phyloP scores from a whole-genome alignment of 2,113 vertebrate species.

The Erythrolamprus reginae region DNA sequence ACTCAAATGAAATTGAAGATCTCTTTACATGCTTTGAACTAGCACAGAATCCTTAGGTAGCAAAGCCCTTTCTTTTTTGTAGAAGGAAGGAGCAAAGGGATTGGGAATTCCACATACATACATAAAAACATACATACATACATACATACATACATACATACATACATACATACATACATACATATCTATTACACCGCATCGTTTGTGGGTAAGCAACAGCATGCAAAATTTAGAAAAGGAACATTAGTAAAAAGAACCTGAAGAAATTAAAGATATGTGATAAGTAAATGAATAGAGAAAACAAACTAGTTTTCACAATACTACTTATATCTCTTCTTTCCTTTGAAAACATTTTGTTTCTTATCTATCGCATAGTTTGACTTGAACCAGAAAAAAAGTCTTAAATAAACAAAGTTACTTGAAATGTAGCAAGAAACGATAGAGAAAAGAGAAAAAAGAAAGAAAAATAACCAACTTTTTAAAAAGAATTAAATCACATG shows the following conservation, averaged over 20 bases:
- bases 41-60: neutral
- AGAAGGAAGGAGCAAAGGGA: too few relatives aligned
- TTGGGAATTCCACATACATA: neutral
- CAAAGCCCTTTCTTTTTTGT: neutral
- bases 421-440: neutral
- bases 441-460: neutral
- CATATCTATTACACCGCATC: neutral
- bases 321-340: neutral
- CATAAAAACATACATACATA: neutral
- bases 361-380: neutral
- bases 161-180: neutral
- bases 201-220: neutral
- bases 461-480: neutral
- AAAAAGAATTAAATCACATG: neutral
- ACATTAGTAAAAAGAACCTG: neutral
- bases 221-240: neutral
- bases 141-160: neutral
- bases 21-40: neutral
- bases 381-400: neutral
- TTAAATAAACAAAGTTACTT: neutral
- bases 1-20: neutral
- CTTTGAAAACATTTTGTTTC: neutral
- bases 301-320: neutral
- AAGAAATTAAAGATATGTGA: neutral
- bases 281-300: neutral